Conservation (phyloP, 2,888 invertebrate species). For the Apotomis capreana region DNA sequence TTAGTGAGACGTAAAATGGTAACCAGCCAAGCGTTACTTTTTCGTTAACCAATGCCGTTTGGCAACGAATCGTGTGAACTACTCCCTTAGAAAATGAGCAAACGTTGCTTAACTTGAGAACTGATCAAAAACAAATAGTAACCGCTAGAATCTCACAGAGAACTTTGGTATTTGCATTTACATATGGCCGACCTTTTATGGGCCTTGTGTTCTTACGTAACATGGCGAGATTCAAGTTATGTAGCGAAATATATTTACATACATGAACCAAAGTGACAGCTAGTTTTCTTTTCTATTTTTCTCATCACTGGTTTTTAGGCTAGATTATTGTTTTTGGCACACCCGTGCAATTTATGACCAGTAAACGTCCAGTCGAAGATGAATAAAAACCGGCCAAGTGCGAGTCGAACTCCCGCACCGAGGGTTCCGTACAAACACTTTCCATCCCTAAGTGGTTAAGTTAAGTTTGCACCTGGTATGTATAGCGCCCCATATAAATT, state of each 20-base stretch:
- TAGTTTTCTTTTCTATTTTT: background rate
- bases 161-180: slow-evolving; percentile 61
- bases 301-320: background rate
- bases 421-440: too few relatives aligned
- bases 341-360: background rate
- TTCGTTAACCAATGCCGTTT: slow-evolving; percentile 60
- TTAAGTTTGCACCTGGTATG: too few relatives aligned
- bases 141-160: slow-evolving; percentile 43
- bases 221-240: slow-evolving; percentile 43
- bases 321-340: background rate
- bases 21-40: slow-evolving; percentile 51
- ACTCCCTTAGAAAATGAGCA: slow-evolving; percentile 50
- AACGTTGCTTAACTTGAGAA: slow-evolving; percentile 49
- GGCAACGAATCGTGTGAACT: slow-evolving; percentile 44
- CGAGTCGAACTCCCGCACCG: too few relatives aligned
- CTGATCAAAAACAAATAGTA: slow-evolving; percentile 35
- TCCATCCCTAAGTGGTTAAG: too few relatives aligned
- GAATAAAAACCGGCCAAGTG: too few relatives aligned
- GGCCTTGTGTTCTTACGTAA: slow-evolving; percentile 63
- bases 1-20: slow-evolving; percentile 48
- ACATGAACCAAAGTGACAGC: background rate
- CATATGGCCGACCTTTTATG: slow-evolving; percentile 60
- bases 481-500: too few relatives aligned
- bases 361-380: background rate
- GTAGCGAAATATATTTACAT: slow-evolving; percentile 16